Percentiles rank a stretch among this genome's conserved stretches.
Conservation (phyloP, 2,888 invertebrate genomes). For the Odontocolon sp. region DNA sequence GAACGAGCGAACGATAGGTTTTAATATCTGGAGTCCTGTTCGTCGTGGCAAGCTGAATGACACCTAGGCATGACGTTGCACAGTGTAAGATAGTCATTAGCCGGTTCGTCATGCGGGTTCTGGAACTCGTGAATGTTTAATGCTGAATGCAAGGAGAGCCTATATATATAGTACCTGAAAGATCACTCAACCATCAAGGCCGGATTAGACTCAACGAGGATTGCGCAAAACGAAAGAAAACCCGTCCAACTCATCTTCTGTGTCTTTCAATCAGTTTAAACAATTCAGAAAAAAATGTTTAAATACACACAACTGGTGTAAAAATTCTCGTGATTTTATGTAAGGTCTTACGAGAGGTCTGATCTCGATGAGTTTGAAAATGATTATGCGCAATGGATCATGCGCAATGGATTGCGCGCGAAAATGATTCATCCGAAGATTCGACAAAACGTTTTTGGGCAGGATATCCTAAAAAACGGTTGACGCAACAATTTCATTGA, state of each 20-base stretch:
- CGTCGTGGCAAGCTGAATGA: not conserved
- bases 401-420: too few relatives aligned
- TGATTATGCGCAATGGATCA: too few relatives aligned
- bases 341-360: too few relatives aligned
- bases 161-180: constrained; percentile 47
- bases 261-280: too few relatives aligned
- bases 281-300: not conserved
- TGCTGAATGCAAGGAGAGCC: constrained; percentile 1
- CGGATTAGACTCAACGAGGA: constrained; percentile 32
- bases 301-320: too few relatives aligned
- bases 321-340: too few relatives aligned
- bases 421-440: constrained; percentile 4
- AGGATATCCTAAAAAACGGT: not conserved
- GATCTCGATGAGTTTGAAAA: too few relatives aligned
- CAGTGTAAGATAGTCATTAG: not conserved
- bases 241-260: constrained; percentile 31
- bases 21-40: not conserved
- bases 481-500: constrained; percentile 3
- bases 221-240: constrained; percentile 40
- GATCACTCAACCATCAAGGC: constrained; percentile 65
- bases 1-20: constrained; percentile 37
- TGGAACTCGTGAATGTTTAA: not conserved
- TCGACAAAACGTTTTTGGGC: not conserved
- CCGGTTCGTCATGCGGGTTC: not conserved
- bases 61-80: not conserved